Conservation (phyloP, 2,888 invertebrate genomes). For the Lycophotia porphyrea region DNA sequence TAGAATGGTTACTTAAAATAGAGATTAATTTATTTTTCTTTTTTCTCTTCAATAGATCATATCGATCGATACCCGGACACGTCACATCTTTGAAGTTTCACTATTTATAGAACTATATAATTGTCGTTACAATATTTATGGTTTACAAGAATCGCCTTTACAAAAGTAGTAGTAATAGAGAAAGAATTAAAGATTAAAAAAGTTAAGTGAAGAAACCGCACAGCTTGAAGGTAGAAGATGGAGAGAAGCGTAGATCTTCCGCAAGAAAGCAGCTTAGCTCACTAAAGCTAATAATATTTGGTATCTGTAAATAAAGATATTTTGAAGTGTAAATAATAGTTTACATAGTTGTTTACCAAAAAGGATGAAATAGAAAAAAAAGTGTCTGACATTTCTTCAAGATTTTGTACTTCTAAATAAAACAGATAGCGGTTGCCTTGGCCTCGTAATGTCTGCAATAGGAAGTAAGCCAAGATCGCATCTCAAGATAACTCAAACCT, state of each 20-base stretch:
- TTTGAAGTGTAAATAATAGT: no score
- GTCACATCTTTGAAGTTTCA: not conserved
- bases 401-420: conserved; percentile 35
- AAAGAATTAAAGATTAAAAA: not conserved
- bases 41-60: not conserved
- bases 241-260: conserved; percentile 39
- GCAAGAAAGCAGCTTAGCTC: conserved; percentile 33
- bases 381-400: conserved; percentile 13
- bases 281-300: conserved; percentile 40
- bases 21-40: no score
- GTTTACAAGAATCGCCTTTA: not conserved
- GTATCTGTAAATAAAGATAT: conserved; percentile 37
- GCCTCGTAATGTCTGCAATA: conserved; percentile 22
- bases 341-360: no score
- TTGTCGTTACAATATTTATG: not conserved
- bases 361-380: not conserved
- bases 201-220: conserved; percentile 38
- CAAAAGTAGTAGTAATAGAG: not conserved
- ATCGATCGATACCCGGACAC: no score
- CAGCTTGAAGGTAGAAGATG: conserved; percentile 18
- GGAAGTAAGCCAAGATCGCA: conserved; percentile 54
- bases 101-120: not conserved
- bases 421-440: conserved; percentile 23
- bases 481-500: conserved; percentile 36
- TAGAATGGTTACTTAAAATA: not conserved